Evolutionary conservation across 2,888 invertebrate genomes (phyloP), one percentile per base, ranked within the genome.

Genomic region (Proisotoma minuta): DNA sequence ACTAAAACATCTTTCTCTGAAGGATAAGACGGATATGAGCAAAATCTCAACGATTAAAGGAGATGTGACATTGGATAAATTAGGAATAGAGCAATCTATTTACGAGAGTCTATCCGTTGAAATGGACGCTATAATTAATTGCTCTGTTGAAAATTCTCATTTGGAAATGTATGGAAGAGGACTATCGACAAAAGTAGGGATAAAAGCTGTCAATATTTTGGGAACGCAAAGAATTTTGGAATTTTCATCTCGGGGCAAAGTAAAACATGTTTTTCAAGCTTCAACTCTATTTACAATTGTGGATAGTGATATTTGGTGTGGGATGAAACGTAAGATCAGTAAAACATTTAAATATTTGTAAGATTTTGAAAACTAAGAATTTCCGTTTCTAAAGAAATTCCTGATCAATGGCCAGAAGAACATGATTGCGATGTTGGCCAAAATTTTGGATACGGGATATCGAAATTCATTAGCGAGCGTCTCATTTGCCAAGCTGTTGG

Each of bases 401-500:
- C 57, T 1, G 70, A 70, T 34, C 49, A 48, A 4, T 68, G 54
- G 52, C 62, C 68, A 29, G n/a, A n/a, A n/a, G 18, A 39, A 3
- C 23, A 24, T 2, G 60, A 49, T 1, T 27, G 47, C 10, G 63
- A 66, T 12, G 23, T 58, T 3, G 10, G 60, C n/a, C 54, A 64
- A 1, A 62, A 64, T 10, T 28, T 26, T 27, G 70, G 70, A 1
- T 70, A 70, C 26, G 34, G 49, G 0, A 47, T 66, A 26, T 50
- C 63, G 0, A 70, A 70, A 58, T 65, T 62, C 56, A 48, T 68
- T n/a, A 43, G 62, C 12, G 70, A 70, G 28, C 58, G 62, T 28
- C 52, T 70, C 10, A 48, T 66, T 1, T 47, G 54, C 10, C 60
- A 64, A 58, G 68, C 61, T 1, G 48, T 56, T 18, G 59, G 59